Conservation (phyloP, 1,140 invertebrate species). For the Ruditapes philippinarum region DNA sequence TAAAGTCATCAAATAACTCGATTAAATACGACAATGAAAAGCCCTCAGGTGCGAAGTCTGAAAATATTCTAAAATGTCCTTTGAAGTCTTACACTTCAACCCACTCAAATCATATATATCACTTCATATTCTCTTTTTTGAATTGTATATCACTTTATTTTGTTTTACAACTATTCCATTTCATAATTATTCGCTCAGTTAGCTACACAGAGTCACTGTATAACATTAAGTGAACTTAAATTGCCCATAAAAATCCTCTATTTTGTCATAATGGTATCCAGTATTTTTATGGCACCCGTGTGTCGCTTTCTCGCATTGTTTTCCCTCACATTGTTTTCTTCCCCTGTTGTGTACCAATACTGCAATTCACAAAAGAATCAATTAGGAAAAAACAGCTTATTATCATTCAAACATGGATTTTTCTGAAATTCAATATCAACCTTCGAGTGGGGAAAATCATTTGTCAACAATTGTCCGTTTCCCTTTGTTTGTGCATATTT, state of each 20-base stretch:
- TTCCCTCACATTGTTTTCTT: background rate
- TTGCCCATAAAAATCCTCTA: constrained; percentile 6
- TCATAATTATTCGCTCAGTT: background rate
- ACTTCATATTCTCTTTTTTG: too few relatives aligned
- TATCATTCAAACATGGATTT: constrained; percentile 22
- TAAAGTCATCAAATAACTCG: background rate
- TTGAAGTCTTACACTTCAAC: too few relatives aligned
- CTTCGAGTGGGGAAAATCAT: background rate
- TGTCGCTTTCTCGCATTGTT: background rate
- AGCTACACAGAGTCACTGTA: too few relatives aligned
- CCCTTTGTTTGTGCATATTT: background rate
- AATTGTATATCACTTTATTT: background rate
- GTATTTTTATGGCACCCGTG: background rate
- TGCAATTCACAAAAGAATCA: constrained; percentile 24
- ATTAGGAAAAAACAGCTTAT: background rate
- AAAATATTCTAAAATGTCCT: background rate
- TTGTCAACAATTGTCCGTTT: background rate
- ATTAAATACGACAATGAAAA: background rate
- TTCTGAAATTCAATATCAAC: constrained; percentile 21
- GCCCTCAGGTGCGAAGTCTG: background rate
- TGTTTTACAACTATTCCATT: too few relatives aligned
- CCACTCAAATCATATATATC: too few relatives aligned
- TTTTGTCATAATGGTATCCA: background rate
- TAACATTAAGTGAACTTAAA: background rate
- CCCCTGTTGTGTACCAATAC: background rate